Evolutionary conservation across 2,113 vertebrate genomes (phyloP), one percentile per base, ranked within the genome.

Genomic region (Solea senegalensis): DNA sequence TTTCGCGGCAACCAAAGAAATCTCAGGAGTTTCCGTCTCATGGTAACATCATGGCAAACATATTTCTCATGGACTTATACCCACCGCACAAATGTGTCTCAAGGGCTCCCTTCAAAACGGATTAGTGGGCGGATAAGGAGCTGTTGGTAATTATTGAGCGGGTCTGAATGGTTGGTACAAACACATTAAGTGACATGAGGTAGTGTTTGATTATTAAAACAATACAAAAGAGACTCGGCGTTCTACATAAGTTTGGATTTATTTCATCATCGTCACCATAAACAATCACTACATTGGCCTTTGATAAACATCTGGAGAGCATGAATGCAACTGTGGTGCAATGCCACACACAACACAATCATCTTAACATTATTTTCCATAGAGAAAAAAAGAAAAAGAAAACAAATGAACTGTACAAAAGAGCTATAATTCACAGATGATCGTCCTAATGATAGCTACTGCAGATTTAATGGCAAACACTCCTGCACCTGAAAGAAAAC

Each of bases 241-340:
- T 79, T 16, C 69, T 80, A 83, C 53, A 73, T 62, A 83, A 72
- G 52, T 78, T 61, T 79, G 72, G 74, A 80, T 92, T 92, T 92
- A 92, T 92, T 92, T 85, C 61, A 82, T 62, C 68, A 81, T 75
- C 65, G 63, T 86, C 76, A 89, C 84, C 81, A 88, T 83, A 74
- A 88, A 88, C 86, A 88, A 57, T 50, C 60, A 88, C 66, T 76
- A 54, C 40, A 83, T 28, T 77, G 86, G 78, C 67, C 63, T 78
- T 87, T 73, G 66, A 82, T 75, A 60, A 78, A 88, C 83, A 90
- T 48, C 51, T 77, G 81, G 54, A 81, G 61, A 69, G 70, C 79
- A 72, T 82, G 81, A 80, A 74, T 51, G 84, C 68, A 69, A 65
- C 76, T 51, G 81, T 68, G 76, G 82, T 13, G 44, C 21, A 48